A percentile compares a stretch with the other conserved stretches of the same genome.
Conservation (phyloP, 2,113 vertebrate genomes). For the Genyomyrus donnyi region DNA sequence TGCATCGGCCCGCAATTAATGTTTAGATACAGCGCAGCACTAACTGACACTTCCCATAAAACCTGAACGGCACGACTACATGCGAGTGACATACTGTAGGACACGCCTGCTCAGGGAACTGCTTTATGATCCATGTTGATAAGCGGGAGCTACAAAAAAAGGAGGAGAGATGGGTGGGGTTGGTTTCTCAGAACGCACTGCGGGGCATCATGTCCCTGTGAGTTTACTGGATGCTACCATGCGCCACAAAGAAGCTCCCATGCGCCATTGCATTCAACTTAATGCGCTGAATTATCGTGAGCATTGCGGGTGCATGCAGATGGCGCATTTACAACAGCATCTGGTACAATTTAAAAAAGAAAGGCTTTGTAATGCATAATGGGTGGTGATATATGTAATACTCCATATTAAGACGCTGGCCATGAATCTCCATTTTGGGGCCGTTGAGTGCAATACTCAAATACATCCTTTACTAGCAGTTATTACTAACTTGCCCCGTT, state of each 20-base stretch:
- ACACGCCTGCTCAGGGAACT: too few relatives aligned
- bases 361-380: not conserved
- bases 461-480: not conserved
- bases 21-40: not conserved
- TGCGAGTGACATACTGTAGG: not conserved
- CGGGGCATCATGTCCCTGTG: not conserved
- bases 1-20: not conserved
- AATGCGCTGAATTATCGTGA: conserved; percentile 3
- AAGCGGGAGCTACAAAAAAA: not conserved
- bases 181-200: not conserved
- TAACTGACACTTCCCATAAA: not conserved
- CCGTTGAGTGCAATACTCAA: not conserved
- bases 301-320: not conserved
- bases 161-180: not conserved
- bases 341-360: conserved; percentile 12
- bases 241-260: conserved; percentile 10
- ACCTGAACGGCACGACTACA: not conserved
- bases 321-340: conserved; percentile 6
- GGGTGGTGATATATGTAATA: not conserved
- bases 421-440: not conserved
- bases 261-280: conserved; percentile 16
- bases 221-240: not conserved
- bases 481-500: not conserved
- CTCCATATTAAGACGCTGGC: not conserved
- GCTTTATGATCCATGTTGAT: not conserved